Evolutionary conservation across 1,140 invertebrate species (phyloP).

Genomic region (Drosophila sturtevanti): DNA sequence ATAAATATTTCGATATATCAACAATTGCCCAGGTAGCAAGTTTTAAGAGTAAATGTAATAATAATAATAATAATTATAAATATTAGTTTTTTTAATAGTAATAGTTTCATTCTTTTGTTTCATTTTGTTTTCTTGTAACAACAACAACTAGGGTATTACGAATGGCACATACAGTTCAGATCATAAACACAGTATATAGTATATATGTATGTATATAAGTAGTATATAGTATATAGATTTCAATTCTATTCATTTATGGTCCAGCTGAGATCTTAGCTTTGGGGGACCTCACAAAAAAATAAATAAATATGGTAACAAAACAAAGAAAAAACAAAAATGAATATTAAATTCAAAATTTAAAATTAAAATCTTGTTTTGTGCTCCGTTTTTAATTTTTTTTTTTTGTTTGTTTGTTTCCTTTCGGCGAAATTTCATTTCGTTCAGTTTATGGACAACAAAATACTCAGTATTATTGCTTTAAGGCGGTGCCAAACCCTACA

Average conservation of each 20-base stretch:
- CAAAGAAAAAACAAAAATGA: conserved; percentile 19
- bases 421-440: conserved; percentile 68
- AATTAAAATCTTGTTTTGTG: conserved; percentile 5
- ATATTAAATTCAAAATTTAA: conserved; percentile 27
- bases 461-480: conserved; percentile 78
- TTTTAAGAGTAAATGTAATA: conserved; percentile 64
- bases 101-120: conserved; percentile 57
- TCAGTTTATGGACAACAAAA: conserved; percentile 64
- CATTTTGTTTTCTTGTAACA: conserved; percentile 44
- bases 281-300: not conserved
- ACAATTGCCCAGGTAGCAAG: conserved; percentile 77
- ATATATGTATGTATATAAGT: conserved; percentile 32
- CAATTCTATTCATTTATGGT: conserved; percentile 29
- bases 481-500: conserved; percentile 47
- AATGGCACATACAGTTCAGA: conserved; percentile 79
- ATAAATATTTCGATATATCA: conserved; percentile 65
- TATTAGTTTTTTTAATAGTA: conserved; percentile 51
- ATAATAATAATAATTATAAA: conserved; percentile 47
- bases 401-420: not conserved
- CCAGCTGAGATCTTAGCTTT: conserved; percentile 23
- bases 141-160: conserved; percentile 74
- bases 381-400: too few relatives aligned
- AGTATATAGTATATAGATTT: conserved; percentile 19
- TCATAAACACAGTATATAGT: conserved; percentile 36
- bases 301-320: too few relatives aligned